These are phyloP conservation scores for Cyprinodon variegatus DNA, from an alignment of 2,113 vertebrate species.

Conservation along the genomic window DNA sequence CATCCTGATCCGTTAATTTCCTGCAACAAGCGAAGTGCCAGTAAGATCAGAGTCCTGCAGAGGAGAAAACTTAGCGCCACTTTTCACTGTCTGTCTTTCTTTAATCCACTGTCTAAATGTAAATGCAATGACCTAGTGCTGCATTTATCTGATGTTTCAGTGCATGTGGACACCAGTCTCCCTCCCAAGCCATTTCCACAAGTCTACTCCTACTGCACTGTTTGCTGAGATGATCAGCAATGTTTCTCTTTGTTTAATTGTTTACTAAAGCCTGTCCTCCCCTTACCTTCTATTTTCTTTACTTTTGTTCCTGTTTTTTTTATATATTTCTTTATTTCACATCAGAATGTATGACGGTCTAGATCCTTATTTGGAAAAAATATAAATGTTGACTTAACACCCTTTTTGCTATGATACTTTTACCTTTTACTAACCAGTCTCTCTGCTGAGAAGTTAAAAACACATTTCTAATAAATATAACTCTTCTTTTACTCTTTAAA, in stretches of 20 bases:
- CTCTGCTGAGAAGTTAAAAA: slow-evolving; percentile 22
- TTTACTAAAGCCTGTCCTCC: slow-evolving; percentile 34
- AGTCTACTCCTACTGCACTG: slow-evolving; percentile 36
- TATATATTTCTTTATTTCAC: slow-evolving; percentile 1
- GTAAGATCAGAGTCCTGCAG: slow-evolving; percentile 26
- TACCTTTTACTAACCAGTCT: slow-evolving; percentile 30
- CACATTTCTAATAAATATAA: slow-evolving; percentile 5
- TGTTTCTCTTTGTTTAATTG: slow-evolving; percentile 48
- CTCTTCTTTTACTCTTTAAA: slow-evolving; percentile 3
- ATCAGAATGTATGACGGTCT: background rate
- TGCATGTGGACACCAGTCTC: slow-evolving; percentile 68
- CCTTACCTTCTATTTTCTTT: slow-evolving; percentile 31
- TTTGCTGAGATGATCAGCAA: slow-evolving; percentile 50
- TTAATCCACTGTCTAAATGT: slow-evolving; percentile 70
- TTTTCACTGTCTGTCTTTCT: slow-evolving; percentile 65
- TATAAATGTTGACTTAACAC: background rate
- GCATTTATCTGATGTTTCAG: slow-evolving; percentile 71
- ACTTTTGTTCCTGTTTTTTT: slow-evolving; percentile 12
- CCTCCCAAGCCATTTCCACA: slow-evolving; percentile 56
- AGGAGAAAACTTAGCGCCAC: slow-evolving; percentile 48
- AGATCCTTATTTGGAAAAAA: background rate
- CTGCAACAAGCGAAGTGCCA: slow-evolving; percentile 14
- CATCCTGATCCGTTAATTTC: slow-evolving; percentile 7
- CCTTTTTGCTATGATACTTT: background rate
- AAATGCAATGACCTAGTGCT: slow-evolving; percentile 69